Evolutionary conservation across 2,113 vertebrate genomes (phyloP), one percentile per base, ranked within the genome.

Genomic region (Bambusicola thoracicus): DNA sequence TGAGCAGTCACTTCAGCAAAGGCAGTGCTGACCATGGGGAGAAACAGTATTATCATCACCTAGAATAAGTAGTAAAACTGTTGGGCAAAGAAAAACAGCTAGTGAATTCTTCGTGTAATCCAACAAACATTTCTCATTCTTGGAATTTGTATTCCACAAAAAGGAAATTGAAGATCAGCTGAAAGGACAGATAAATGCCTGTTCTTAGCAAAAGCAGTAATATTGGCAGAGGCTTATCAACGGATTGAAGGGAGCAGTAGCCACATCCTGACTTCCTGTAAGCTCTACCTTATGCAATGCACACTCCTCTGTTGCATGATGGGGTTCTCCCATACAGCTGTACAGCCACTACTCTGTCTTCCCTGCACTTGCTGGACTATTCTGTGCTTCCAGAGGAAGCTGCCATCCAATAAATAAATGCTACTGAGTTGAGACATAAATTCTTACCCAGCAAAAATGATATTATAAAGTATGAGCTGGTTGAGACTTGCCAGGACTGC

Each of bases 231-330:
- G 21, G 40, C 82, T 67, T 72, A 59, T 34, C 46, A 81, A 14
- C 13, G 49, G 56, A 34, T 34, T 24, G 61, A n/a, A 55, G 55
- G 74, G 48, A 85, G 30, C 34, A 32, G 30, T n/a, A 66, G 41
- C 36, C 32, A 34, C 20, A 3, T 22, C 34, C 15, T 84, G 69
- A 30, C n/a, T 81, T 74, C 41, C 25, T 20, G 24, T 49, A 49
- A 38, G 27, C 67, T 46, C 22, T 86, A 27, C 36, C 20, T 8
- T 62, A n/a, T 43, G 38, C 62, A 66, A 29, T 46, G 24, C 27
- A 2, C 0, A 0, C 27, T 69, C 4, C 36, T 67, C 36, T n/a
- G 0, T 27, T 0, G 0, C 34, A 32, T 8, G 66, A 44, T 43
- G 49, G 77, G 40, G 48, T 46, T 88, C 59, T 90, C 58, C 40